Conservation (phyloP, 2,113 vertebrate species). For the Dicaeum eximium region DNA sequence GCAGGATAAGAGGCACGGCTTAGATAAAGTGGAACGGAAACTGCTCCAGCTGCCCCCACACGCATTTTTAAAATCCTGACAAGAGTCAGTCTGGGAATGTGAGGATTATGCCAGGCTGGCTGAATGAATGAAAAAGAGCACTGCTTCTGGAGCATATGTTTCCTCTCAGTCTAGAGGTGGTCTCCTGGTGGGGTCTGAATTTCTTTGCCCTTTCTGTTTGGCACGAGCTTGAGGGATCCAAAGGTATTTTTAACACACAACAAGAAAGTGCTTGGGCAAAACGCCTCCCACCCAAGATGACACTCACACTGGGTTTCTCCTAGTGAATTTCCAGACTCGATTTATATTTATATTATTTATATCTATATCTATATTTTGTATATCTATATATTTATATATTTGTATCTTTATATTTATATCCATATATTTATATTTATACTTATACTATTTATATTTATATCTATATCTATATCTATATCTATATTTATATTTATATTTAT, state of each 20-base stretch:
- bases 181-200: slow-evolving; percentile 21
- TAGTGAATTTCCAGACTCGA: not conserved
- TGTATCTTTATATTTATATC: too few relatives aligned
- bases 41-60: slow-evolving; percentile 39
- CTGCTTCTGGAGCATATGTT: slow-evolving; percentile 43
- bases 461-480: too few relatives aligned
- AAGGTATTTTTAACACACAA: not conserved
- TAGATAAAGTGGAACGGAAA: slow-evolving; percentile 50
- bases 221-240: not conserved
- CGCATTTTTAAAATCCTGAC: slow-evolving; percentile 35
- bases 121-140: not conserved
- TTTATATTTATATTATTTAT: not conserved
- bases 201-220: slow-evolving; percentile 24
- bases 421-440: too few relatives aligned
- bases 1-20: slow-evolving; percentile 13
- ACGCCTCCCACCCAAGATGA: not conserved
- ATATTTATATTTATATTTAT: too few relatives aligned
- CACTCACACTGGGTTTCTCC: not conserved
- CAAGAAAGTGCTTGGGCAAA: not conserved
- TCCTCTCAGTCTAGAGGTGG: slow-evolving; percentile 43
- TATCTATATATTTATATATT: too few relatives aligned
- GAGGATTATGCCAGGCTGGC: slow-evolving; percentile 45
- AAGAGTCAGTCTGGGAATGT: slow-evolving; percentile 53
- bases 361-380: too few relatives aligned
- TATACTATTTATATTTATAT: too few relatives aligned